Evolutionary conservation across 2,888 invertebrate genomes (phyloP).

Genomic region (Aphelenchoides bicaudatus): DNA sequence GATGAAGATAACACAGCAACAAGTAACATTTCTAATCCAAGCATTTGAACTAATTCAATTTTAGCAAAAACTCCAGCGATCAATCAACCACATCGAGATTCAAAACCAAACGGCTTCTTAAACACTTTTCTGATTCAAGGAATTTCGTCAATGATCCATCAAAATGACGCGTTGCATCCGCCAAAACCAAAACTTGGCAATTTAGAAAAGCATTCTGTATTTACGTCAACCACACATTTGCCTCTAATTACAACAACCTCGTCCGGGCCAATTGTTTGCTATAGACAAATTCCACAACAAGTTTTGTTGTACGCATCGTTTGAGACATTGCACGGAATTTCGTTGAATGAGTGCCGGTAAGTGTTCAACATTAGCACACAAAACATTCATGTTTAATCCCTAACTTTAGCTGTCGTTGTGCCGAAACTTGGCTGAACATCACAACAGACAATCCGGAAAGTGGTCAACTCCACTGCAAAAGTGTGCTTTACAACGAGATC

Average conservation of each 20-base stretch:
- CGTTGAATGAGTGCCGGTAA: constrained; percentile 49
- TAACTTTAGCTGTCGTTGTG: constrained; percentile 35
- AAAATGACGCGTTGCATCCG: neutral
- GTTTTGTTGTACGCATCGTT: constrained; percentile 46
- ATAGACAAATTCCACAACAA: constrained; percentile 44
- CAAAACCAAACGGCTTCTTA: constrained; percentile 32
- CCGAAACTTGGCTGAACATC: constrained; percentile 34
- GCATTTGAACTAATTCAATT: neutral
- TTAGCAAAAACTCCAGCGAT: neutral
- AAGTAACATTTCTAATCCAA: neutral
- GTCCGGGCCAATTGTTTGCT: constrained; percentile 37
- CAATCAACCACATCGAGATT: constrained; percentile 16
- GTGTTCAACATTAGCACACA: constrained; percentile 9
- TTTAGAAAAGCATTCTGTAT: constrained; percentile 7
- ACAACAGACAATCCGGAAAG: constrained; percentile 3
- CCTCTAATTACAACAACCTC: constrained; percentile 6
- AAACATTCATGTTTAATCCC: neutral
- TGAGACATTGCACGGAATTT: constrained; percentile 35
- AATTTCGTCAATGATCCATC: constrained; percentile 21
- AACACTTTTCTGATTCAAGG: constrained; percentile 39
- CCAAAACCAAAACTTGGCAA: too few relatives aligned
- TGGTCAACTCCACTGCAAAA: constrained; percentile 27
- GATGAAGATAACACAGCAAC: neutral
- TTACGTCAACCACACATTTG: constrained; percentile 3
- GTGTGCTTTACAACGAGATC: constrained; percentile 41